A percentile compares a stretch with the other conserved stretches of the same genome.
These are phyloP conservation scores for Pontoporia blainvillei DNA, from an alignment of 2,113 vertebrate species.

Conservation along the genomic window DNA sequence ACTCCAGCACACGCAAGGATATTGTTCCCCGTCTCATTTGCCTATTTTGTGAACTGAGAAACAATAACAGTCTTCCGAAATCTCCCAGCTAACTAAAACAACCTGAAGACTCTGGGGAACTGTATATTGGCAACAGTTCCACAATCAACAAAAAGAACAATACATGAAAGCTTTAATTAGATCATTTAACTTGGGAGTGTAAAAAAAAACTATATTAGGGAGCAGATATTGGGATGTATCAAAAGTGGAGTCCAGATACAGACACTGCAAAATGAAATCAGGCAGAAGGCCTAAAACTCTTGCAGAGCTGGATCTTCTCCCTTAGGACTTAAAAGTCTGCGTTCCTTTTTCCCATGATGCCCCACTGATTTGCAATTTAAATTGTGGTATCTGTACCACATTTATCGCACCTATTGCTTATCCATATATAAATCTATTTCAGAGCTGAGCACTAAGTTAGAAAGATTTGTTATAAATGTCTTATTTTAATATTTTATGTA, in stretches of 20 bases:
- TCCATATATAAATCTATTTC: constrained; percentile 76
- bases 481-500: constrained; percentile 79
- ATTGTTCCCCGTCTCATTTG: neutral
- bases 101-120: neutral
- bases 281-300: constrained; percentile 56
- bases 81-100: neutral
- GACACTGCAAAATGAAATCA: constrained; percentile 26
- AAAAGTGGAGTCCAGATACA: constrained; percentile 1
- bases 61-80: neutral
- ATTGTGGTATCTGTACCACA: constrained; percentile 69
- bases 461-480: constrained; percentile 79
- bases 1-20: accelerated
- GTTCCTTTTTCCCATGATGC: constrained; percentile 52
- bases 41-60: neutral
- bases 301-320: constrained; percentile 49
- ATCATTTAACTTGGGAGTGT: constrained; percentile 5
- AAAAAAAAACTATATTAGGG: neutral
- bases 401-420: constrained; percentile 77
- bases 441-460: constrained; percentile 75
- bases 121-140: neutral
- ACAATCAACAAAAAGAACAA: constrained; percentile 41
- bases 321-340: constrained; percentile 46
- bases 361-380: constrained; percentile 75
- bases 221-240: constrained; percentile 34
- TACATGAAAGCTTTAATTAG: constrained; percentile 33